Evolutionary conservation across 1,140 invertebrate genomes (phyloP), one percentile per base, ranked within the genome.

Genomic region (Hyphantria cunea): DNA sequence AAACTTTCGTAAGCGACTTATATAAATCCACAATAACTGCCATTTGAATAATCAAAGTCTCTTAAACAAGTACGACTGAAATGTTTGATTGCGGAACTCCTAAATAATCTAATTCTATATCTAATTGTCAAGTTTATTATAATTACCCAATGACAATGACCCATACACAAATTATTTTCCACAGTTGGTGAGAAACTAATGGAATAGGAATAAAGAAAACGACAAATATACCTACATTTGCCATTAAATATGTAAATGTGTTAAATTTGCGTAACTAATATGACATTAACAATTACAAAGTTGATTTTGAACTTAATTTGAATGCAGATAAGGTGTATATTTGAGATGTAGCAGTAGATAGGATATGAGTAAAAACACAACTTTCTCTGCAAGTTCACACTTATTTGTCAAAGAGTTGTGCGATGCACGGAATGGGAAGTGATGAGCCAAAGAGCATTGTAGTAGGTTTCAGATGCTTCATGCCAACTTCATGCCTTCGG

Each of bases 351-450:
- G 12, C 14, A 15, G 5, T 56, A 10, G 17, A 25, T 50, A 60
- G 12, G 54, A 64, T 67, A 67, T 25, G 17, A 25, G 37, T 10
- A 9, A 68, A 61, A 65, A 17, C 34, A 61, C 49, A 31, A 75
- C 73, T 75, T 75, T 75, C 73, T 55, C 69, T 68, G n/a, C 52
- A 67, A 68, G 70, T 75, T 72, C 73, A 75, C 73, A 75, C 73
- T 50, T 75, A 65, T 75, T 75, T 75, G 47, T 41, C n/a, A 34
- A 13, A 55, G 17, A 37, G 39, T 65, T 56, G 62, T 64, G 50
- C 52, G 48, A 41, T 37, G 50, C 31, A 31, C 65, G 69, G 66
- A 71, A 74, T 56, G 41, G 61, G 70, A 73, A 73, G 51, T 34
- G 41, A 34, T 34, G 32, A 25, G 17, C 17, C n/a, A n/a, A 25